Percentiles rank a stretch among this genome's conserved stretches.
Conservation (phyloP, 2,797 vertebrate genomes). For the Buceros bicornis region DNA sequence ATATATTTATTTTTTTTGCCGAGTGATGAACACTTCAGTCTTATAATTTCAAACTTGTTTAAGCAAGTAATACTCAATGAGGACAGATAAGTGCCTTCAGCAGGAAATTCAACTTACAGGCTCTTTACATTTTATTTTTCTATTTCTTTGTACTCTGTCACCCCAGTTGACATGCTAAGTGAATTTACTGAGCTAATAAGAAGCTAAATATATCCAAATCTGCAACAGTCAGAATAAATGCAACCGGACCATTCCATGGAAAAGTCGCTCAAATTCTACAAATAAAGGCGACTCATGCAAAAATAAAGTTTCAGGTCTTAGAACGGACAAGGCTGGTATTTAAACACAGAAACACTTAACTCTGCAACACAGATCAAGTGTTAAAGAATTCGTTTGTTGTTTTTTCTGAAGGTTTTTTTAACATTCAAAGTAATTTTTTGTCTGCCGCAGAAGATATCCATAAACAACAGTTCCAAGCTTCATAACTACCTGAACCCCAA, state of each 20-base stretch:
- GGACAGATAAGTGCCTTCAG: neutral
- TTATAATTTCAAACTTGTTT: conserved; percentile 60
- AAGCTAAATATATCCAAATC: neutral
- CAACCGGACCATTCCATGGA: neutral
- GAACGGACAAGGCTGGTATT: neutral
- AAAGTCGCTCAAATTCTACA: neutral
- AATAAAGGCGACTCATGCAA: neutral
- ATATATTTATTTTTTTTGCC: neutral
- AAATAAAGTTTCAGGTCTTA: neutral
- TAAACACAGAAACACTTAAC: neutral
- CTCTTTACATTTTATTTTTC: neutral
- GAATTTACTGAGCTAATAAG: neutral
- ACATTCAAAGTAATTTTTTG: neutral
- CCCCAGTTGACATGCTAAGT: neutral
- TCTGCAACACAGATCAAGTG: neutral
- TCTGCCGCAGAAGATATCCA: neutral
- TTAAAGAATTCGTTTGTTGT: neutral
- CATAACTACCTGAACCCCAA: neutral
- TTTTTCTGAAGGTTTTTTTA: neutral
- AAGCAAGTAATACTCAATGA: conserved; percentile 52
- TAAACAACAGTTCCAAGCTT: neutral
- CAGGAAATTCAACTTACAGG: neutral
- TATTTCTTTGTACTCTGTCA: neutral
- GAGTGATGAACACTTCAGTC: conserved; percentile 37
- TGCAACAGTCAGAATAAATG: neutral